Evolutionary conservation across 2,888 invertebrate species (phyloP).

Genomic region (Agrotis puta): DNA sequence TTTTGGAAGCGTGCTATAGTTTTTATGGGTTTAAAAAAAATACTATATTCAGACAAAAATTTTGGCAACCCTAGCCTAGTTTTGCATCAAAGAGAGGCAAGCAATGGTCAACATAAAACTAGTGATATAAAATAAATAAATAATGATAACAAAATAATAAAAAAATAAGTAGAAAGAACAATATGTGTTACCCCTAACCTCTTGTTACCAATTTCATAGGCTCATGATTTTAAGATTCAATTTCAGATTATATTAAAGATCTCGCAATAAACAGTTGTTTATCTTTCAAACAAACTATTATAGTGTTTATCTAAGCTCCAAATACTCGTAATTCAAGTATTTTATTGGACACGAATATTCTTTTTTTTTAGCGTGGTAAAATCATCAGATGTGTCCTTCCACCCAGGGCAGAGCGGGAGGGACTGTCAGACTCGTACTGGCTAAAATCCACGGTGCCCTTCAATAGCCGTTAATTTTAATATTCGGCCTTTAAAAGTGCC

Average conservation of each 20-base stretch:
- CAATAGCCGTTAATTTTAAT: too few relatives aligned
- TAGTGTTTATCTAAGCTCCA: background rate
- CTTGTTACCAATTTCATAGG: slow-evolving; percentile 29
- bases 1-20: too few relatives aligned
- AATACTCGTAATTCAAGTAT: background rate
- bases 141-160: background rate
- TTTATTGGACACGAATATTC: background rate
- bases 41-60: too few relatives aligned
- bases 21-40: too few relatives aligned
- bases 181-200: background rate
- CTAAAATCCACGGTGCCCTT: too few relatives aligned
- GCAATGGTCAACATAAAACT: background rate
- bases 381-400: too few relatives aligned
- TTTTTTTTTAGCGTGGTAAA: too few relatives aligned
- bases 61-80: background rate
- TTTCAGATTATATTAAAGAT: slow-evolving; percentile 40
- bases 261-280: slow-evolving; percentile 15
- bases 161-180: background rate
- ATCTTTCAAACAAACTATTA: slow-evolving; percentile 15
- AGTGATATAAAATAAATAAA: too few relatives aligned
- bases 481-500: too few relatives aligned
- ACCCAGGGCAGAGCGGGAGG: too few relatives aligned
- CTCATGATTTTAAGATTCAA: slow-evolving; percentile 46
- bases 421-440: too few relatives aligned
- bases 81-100: background rate